Base-by-base conservation (phyloP, 64 coral and sea anemone genomes). In the Pocillopora verrucosa region DNA sequence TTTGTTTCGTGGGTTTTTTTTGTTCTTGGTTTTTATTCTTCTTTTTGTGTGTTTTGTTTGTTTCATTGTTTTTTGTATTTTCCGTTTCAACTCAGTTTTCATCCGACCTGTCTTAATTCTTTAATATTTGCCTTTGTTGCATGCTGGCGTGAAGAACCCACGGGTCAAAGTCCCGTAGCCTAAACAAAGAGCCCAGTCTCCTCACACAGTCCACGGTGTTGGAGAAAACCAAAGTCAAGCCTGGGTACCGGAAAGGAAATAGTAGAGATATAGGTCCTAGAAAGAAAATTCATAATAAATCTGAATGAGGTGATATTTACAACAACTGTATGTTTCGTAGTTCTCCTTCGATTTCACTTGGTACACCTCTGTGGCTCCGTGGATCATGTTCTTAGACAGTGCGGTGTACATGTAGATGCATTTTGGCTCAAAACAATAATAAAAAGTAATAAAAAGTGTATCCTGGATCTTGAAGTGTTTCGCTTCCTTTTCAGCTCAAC, bases 91-190 rank as follows among this genome's bases (percentile, higher is more conserved):
- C n/a, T 24, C 45, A 76, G 24, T 1, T 41, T 0, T 87, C 22
- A 73, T 15, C 80, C 35, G 38, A 94, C 97, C 97, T 95, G 68
- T 99, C 97, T 1, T 95, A 72, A 72, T 99, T 99, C 75, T 99
- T 99, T 4, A 99, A 81, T 76, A 93, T 70, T 60, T 99, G 97
- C 73, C 94, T 92, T 73, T 99, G 97, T 60, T 99, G 97, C 93
- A 99, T 99, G 12, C 80, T 95, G 20, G 97, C 97, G 74, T 99
- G 97, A 3, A 99, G 59, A 79, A 94, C 90, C 14, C 95, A 82
- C 5, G 97, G 97, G 59, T 92, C 90, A 41, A 99, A 92, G 58
- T 93, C 73, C n/a, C 95, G 68, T 36, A 99, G 79, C 25, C 90
- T 90, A 15, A 99, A 67, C 17, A 99, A 93, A 70, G 97, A 90